Conservation (phyloP, 2,797 vertebrate species). For the Uromys caudimaculatus region DNA sequence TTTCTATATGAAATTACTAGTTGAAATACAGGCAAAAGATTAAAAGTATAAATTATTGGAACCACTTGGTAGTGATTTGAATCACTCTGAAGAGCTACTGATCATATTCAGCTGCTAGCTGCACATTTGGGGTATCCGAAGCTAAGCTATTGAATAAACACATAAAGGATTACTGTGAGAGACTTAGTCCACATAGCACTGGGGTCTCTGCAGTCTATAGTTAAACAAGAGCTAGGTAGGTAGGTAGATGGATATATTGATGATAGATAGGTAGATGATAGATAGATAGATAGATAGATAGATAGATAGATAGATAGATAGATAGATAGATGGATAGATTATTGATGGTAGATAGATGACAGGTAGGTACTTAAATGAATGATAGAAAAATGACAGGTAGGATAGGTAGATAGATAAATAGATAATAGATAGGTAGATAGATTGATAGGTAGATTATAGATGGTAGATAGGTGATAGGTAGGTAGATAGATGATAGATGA, state of each 20-base stretch:
- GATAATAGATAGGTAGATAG: background rate
- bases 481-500: background rate
- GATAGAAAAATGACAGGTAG: background rate
- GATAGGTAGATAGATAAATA: too few relatives aligned
- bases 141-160: background rate
- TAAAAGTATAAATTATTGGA: background rate
- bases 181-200: background rate
- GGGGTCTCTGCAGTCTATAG: background rate
- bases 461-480: background rate
- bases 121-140: background rate
- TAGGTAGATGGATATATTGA: too few relatives aligned
- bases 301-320: background rate
- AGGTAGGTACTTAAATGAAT: too few relatives aligned
- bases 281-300: too few relatives aligned
- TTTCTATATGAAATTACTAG: slow-evolving; percentile 22
- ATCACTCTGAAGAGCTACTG: background rate
- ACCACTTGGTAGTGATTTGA: background rate
- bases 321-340: too few relatives aligned
- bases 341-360: background rate
- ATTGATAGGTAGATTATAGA: background rate
- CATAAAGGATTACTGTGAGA: background rate
- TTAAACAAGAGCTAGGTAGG: background rate
- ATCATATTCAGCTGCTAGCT: background rate
- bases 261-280: background rate
- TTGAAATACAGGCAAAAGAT: slow-evolving; percentile 10